These are phyloP conservation scores for Henicopernis longicauda DNA, from an alignment of 2,113 vertebrate genomes.

Conservation along the genomic window DNA sequence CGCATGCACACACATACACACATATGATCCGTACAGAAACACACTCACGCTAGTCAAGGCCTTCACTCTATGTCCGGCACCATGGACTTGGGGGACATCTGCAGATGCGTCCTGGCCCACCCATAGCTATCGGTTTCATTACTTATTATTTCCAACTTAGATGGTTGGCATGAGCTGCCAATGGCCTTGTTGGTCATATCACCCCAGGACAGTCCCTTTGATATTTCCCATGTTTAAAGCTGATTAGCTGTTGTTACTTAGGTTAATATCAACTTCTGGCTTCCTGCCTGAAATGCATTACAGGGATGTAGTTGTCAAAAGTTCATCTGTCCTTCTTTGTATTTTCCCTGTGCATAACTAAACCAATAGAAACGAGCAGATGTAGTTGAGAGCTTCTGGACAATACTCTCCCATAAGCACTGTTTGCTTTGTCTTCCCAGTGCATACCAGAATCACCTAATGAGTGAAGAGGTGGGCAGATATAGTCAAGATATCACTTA, in stretches of 20 bases:
- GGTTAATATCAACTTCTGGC: neutral
- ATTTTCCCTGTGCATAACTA: neutral
- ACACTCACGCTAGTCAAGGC: neutral
- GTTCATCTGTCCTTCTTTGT: neutral
- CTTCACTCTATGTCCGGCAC: neutral
- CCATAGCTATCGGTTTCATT: neutral
- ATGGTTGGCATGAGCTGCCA: neutral
- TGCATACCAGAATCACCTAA: neutral
- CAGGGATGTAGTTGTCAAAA: neutral
- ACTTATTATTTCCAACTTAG: neutral
- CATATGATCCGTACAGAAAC: neutral
- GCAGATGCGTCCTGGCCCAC: neutral
- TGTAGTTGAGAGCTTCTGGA: neutral
- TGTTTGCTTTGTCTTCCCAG: neutral
- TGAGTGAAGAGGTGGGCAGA: neutral
- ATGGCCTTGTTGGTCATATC: too few species aligned
- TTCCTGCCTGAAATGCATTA: neutral
- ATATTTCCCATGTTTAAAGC: neutral
- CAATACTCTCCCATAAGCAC: neutral
- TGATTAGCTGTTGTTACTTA: neutral
- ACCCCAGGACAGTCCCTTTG: neutral
- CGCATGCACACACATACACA: fast-evolving
- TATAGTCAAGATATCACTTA: neutral
- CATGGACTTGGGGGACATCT: neutral
- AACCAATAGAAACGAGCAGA: neutral